Conservation (phyloP, 2,888 invertebrate species). For the Argyra leucocephala region DNA sequence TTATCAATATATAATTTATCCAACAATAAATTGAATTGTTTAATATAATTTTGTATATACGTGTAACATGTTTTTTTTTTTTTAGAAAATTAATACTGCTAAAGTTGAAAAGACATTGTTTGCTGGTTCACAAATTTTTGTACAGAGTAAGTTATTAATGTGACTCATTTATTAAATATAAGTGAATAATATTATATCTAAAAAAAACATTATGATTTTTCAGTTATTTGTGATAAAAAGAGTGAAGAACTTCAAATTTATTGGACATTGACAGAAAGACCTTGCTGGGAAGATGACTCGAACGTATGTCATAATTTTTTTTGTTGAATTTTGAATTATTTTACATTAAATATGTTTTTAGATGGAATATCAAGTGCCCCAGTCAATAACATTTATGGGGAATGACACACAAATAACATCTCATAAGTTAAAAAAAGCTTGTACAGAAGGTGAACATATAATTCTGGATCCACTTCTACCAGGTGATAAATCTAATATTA, state of each 20-base stretch:
- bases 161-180: no score
- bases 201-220: no score
- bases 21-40: background rate
- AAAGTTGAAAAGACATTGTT: slow-evolving; percentile 52
- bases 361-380: background rate
- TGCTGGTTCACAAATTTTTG: slow-evolving; percentile 59
- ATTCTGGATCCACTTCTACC: background rate
- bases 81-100: slow-evolving; percentile 29
- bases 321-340: no score
- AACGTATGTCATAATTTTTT: slow-evolving; percentile 24
- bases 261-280: slow-evolving; percentile 49
- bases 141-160: slow-evolving; percentile 51
- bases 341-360: background rate
- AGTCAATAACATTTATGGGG: background rate
- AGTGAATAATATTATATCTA: no score
- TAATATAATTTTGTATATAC: no score
- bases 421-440: background rate
- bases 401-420: background rate
- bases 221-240: slow-evolving; percentile 45
- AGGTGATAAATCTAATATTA: background rate
- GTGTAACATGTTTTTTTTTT: no score
- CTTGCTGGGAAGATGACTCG: slow-evolving; percentile 48
- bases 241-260: slow-evolving; percentile 41
- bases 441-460: background rate
- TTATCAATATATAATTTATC: background rate